Evolutionary conservation across 2,113 vertebrate species (phyloP), one percentile per base, ranked within the genome.

Genomic region (Ciconia boyciana): DNA sequence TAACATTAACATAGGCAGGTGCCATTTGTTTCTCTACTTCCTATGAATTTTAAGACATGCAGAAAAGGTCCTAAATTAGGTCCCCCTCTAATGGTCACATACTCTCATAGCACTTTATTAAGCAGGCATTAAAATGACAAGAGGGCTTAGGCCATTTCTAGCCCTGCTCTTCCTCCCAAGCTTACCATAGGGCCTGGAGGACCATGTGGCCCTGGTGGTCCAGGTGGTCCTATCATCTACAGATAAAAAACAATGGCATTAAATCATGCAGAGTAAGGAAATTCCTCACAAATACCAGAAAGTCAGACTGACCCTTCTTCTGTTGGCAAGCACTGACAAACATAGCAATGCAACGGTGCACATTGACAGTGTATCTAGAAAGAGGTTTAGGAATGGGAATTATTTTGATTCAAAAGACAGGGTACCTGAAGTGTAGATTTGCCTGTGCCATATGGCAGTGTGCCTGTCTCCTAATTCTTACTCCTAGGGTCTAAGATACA

Each of bases 151-250:
- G 70, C 34, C 11, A 44, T 36, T 88, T 62, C 24, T 49, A 95
- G 60, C 25, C 46, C 28, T 6, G 1, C 10, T 87, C 21, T n/a
- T 91, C 9, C 28, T 83, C 79, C 66, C 82, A 96, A 55, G 68
- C 99, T 98, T 97, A 99, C 99, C 99, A 99, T 99, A 71, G 99
- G 99, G 92, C 99, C 99, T 83, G 99, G 99, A 72, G 99, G 98
- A 62, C 99, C 99, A 55, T 99, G 99, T 44, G 99, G 99, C 19
- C 99, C 99, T 32, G 98, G 96, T 55, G 99, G 96, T 94, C 99
- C 99, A 81, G 99, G 99, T 55, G 99, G 98, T 61, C 99, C 99
- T 90, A 98, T 98, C 89, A 99, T 98, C 99, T 99, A 97, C 57
- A 94, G 90, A 78, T 89, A 65, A 86, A 96, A 97, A 96, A 91